Base-by-base conservation (phyloP, 1,140 invertebrate species). In the Drosophila sucinea region DNA sequence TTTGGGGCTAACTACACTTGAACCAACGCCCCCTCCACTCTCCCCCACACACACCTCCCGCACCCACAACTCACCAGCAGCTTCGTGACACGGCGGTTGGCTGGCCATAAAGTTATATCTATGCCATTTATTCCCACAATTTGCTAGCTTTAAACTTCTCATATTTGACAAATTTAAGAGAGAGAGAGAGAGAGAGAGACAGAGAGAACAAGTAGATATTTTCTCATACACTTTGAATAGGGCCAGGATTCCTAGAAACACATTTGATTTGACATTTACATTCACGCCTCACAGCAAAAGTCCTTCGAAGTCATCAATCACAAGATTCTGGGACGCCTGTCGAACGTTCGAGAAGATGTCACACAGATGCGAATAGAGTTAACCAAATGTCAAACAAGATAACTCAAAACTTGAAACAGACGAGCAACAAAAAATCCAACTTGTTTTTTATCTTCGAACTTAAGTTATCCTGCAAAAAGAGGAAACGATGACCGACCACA, bases 1-100 rank as follows among this genome's bases (percentile, higher is more conserved):
- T 83, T 66, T 67, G 32, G 67, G 82, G 82, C 82, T 77, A 86
- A 87, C 82, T 86, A 76, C 82, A 83, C 69, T 86, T 86, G 82
- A 67, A 83, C 80, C 70, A 56, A n/a, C 17, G n/a, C 8, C 23
- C 10, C 35, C 4, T 33, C 7, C 23, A 57, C 33, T 23, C 7
- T 2, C 2, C 35, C n/a, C 7, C 23, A 25, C 23, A n/a, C 40
- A 30, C 30, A 2, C 61, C 61, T 11, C 70, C 65, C 11, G 11
- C 2, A 11, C n/a, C 23, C 11, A 27, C 3, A 25, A 8, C 8
- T 44, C 33, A 29, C 17, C 6, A 66, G 60, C 27, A 8, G 41
- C 60, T 62, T 33, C 64, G 44, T 73, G 75, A 70, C 67, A 86
- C 83, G 87, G 83, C 79, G 76, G 38, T 73, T 79, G n/a, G n/a